Percentiles rank a stretch among this genome's conserved stretches.
phyloP scores from a whole-genome alignment of 1,140 invertebrate species.

The Drosophila takahashii region DNA sequence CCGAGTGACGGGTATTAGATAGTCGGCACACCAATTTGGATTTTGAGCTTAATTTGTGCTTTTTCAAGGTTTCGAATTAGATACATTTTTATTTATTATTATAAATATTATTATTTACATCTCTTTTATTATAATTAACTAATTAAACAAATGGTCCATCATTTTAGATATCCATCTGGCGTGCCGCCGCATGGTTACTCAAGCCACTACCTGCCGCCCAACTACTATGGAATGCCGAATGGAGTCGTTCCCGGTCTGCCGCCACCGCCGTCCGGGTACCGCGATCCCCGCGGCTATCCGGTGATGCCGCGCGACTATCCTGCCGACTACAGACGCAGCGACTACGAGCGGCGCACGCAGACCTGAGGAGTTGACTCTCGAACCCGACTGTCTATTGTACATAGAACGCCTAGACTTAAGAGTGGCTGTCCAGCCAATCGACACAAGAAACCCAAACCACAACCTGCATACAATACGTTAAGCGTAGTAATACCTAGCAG shows the following conservation, averaged over 20 bases:
- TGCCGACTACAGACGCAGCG: slow-evolving; percentile 86
- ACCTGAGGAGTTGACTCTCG: slow-evolving; percentile 47
- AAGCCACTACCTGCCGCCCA: slow-evolving; percentile 74
- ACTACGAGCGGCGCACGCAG: slow-evolving; percentile 77
- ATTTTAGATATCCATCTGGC: slow-evolving; percentile 62
- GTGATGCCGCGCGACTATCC: slow-evolving; percentile 85
- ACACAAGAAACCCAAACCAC: slow-evolving; percentile 30
- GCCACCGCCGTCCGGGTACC: slow-evolving; percentile 60
- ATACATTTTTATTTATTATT: too few species aligned
- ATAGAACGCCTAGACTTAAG: slow-evolving; percentile 65
- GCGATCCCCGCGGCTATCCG: slow-evolving; percentile 71
- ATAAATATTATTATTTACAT: too few species aligned
- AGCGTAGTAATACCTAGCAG: slow-evolving; percentile 62
- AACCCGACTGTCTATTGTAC: slow-evolving; percentile 43
- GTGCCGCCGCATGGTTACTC: slow-evolving; percentile 68
- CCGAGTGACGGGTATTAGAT: too few species aligned
- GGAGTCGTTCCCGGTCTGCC: slow-evolving; percentile 57
- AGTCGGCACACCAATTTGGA: too few species aligned
- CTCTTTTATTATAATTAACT: too few species aligned
- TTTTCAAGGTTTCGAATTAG: too few species aligned
- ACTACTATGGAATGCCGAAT: slow-evolving; percentile 74
- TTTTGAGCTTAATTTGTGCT: too few species aligned
- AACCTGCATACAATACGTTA: slow-evolving; percentile 43
- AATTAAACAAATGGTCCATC: not conserved
- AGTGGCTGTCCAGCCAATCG: slow-evolving; percentile 18